A percentile compares a stretch with the other conserved stretches of the same genome.
These are phyloP conservation scores for Patiria pectinifera DNA, from an alignment of 53 echinoderm and acorn worm genomes.

Conservation along the genomic window DNA sequence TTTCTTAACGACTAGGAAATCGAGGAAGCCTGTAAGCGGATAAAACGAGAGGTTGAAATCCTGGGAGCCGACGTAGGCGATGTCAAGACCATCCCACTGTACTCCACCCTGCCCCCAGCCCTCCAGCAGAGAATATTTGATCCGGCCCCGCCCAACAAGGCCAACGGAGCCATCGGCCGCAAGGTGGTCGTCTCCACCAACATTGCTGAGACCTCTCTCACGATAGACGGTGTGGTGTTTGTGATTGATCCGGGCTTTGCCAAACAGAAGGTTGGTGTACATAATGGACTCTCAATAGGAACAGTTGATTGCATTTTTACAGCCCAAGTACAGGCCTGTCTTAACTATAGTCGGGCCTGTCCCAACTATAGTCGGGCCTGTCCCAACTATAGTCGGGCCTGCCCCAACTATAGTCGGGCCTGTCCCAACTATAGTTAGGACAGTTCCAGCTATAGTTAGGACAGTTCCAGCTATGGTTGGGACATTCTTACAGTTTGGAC, in stretches of 20 bases:
- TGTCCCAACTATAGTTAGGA: too few relatives aligned
- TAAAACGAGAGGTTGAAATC: conserved; percentile 86
- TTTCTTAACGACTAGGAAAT: conserved; percentile 74
- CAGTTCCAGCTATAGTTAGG: too few relatives aligned
- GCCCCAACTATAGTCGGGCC: too few relatives aligned
- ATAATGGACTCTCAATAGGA: too few relatives aligned
- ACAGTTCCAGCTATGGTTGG: too few relatives aligned
- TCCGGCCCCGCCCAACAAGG: conserved; percentile 86
- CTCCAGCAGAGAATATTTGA: conserved; percentile 98
- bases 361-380: too few relatives aligned
- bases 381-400: too few relatives aligned
- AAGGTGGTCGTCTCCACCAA: conserved; percentile 96
- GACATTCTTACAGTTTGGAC: too few relatives aligned
- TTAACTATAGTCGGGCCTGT: too few relatives aligned
- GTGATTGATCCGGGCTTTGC: conserved; percentile 99
- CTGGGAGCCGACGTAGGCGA: conserved; percentile 91
- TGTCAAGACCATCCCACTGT: conserved; percentile 94
- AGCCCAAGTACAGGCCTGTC: too few relatives aligned
- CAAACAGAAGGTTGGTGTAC: conserved; percentile 85
- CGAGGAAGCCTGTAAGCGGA: conserved; percentile 94
- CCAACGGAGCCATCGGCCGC: conserved; percentile 92
- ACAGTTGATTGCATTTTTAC: too few relatives aligned
- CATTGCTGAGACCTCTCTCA: conserved; percentile 96
- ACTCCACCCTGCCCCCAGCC: conserved; percentile 95
- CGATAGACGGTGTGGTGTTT: conserved; percentile 98